Evolutionary conservation across 2,113 vertebrate species (phyloP).

Genomic region (Periophthalmus modestus): DNA sequence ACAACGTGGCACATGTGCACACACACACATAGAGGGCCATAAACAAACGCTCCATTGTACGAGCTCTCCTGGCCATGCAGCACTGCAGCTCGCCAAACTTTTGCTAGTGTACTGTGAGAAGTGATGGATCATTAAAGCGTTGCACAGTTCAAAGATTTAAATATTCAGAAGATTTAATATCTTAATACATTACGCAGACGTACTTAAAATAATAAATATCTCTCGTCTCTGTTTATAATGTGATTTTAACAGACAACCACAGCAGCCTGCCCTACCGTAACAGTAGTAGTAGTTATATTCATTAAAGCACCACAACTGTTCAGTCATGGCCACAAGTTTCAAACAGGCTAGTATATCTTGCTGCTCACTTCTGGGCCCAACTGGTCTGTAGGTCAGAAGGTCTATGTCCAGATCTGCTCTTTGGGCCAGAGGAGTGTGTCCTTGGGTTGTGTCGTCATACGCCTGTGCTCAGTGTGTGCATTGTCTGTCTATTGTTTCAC

Average conservation of each 20-base stretch:
- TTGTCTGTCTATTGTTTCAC: constrained; percentile 54
- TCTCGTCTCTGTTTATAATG: not conserved
- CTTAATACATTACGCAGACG: not conserved
- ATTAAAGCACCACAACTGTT: not conserved
- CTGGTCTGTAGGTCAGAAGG: constrained; percentile 62
- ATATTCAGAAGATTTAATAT: not conserved
- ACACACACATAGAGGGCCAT: constrained; percentile 54
- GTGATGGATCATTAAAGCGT: constrained; percentile 38
- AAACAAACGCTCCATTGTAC: constrained; percentile 66
- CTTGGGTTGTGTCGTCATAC: constrained; percentile 40
- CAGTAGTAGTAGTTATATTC: not conserved
- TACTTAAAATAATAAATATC: not conserved
- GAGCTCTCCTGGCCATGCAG: constrained; percentile 17
- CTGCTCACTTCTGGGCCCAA: constrained; percentile 37
- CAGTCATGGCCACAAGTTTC: constrained; percentile 23
- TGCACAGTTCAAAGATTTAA: constrained; percentile 17
- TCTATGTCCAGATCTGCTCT: constrained; percentile 45
- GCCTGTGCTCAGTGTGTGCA: constrained; percentile 44
- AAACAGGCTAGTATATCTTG: constrained; percentile 31
- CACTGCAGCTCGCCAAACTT: constrained; percentile 30
- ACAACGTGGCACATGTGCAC: constrained; percentile 60
- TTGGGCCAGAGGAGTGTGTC: constrained; percentile 46
- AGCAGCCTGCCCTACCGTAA: not conserved
- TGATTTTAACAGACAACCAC: not conserved
- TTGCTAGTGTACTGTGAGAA: constrained; percentile 37